Percentiles rank a stretch among this genome's conserved stretches.
These are phyloP conservation scores for Clanis bilineata DNA, from an alignment of 2,888 invertebrate genomes.

Conservation along the genomic window DNA sequence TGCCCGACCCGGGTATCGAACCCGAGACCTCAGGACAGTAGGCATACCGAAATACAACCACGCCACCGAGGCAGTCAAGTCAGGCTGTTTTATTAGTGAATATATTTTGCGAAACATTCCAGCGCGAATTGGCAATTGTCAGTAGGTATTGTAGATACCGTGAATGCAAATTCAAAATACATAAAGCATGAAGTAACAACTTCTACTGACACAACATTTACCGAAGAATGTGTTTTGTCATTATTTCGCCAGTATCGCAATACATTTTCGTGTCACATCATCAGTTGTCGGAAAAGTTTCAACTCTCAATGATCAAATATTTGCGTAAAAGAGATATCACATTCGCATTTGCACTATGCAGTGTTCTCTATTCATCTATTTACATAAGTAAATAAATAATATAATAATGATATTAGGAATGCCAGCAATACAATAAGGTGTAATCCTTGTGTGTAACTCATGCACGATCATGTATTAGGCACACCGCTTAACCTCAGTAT, in stretches of 20 bases:
- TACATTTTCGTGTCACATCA: conserved; percentile 37
- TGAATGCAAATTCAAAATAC: conserved; percentile 25
- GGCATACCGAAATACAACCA: no score
- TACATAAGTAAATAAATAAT: conserved; percentile 1
- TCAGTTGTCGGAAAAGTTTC: conserved; percentile 24
- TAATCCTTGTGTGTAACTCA: neutral
- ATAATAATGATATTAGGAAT: no score
- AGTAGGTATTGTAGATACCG: conserved; percentile 20
- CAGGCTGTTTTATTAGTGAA: no score
- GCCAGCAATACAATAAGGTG: neutral
- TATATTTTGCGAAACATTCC: conserved; percentile 18
- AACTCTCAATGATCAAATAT: conserved; percentile 31
- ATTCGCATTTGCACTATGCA: neutral
- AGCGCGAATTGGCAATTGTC: conserved; percentile 21
- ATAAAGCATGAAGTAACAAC: conserved; percentile 29
- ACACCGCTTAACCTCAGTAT: neutral
- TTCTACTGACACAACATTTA: conserved; percentile 27
- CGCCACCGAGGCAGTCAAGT: no score
- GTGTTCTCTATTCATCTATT: neutral
- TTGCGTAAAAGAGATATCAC: conserved; percentile 17
- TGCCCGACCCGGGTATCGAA: no score
- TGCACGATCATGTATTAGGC: neutral
- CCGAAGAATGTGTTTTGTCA: conserved; percentile 26
- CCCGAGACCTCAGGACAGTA: no score
- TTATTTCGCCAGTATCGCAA: conserved; percentile 37